Percentiles rank a stretch among this genome's conserved stretches.
phyloP scores from a whole-genome alignment of 2,113 vertebrate species.

The Rhinoderma darwinii region DNA sequence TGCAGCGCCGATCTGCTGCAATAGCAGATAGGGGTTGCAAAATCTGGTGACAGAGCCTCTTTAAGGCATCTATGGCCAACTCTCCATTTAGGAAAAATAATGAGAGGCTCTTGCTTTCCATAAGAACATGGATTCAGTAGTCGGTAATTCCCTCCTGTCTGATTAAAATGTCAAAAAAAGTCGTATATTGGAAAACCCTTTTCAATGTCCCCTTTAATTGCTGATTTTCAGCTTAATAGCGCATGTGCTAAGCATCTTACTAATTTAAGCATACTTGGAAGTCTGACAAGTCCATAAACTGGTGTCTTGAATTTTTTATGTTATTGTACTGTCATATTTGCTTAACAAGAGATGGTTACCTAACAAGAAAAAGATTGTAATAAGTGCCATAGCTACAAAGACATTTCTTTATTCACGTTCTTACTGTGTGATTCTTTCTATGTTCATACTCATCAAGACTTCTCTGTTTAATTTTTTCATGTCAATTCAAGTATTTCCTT shows the following conservation, averaged over 20 bases:
- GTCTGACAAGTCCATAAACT: not conserved
- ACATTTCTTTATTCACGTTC: not conserved
- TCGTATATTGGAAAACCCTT: not conserved
- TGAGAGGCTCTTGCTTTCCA: too few relatives aligned
- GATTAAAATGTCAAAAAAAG: not conserved
- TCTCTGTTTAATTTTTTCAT: slow-evolving; percentile 22
- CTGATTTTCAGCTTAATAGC: not conserved
- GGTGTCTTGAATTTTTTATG: slow-evolving; percentile 16
- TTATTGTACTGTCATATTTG: not conserved
- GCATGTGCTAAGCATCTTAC: not conserved
- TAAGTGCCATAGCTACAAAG: slow-evolving; percentile 3
- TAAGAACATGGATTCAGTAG: too few relatives aligned
- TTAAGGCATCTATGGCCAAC: too few relatives aligned
- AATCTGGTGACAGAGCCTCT: too few relatives aligned
- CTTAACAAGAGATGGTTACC: not conserved
- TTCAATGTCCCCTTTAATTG: not conserved
- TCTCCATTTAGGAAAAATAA: too few relatives aligned
- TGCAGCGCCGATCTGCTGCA: too few relatives aligned
- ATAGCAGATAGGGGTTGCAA: too few relatives aligned
- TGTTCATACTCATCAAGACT: not conserved
- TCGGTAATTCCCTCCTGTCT: not conserved
- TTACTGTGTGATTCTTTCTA: slow-evolving; percentile 7
- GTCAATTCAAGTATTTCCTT: not conserved
- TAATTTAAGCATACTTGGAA: not conserved
- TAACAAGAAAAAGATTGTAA: slow-evolving; percentile 22